Evolutionary conservation across 1,140 invertebrate species (phyloP).

Genomic region (Hyles vespertilio): DNA sequence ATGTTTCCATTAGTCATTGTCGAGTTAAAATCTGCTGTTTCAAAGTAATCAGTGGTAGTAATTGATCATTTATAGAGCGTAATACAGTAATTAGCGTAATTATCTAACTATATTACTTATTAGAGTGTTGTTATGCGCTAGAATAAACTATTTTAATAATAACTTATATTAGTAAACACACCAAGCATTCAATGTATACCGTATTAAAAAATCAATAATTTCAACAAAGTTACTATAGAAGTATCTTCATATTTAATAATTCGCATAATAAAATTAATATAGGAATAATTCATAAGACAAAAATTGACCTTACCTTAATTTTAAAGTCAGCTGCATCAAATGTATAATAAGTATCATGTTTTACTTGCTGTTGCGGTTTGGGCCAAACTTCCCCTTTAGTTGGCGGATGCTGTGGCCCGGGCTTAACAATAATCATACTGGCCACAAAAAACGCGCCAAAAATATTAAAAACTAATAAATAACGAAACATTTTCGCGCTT

Average conservation of each 20-base stretch:
- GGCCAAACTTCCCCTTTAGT: conserved; percentile 15
- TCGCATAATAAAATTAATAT: no score
- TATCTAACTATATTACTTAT: no score
- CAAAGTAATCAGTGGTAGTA: no score
- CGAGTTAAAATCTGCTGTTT: no score
- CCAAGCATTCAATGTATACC: no score
- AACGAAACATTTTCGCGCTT: conserved; percentile 3
- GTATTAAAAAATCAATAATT: conserved; percentile 11
- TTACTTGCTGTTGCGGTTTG: conserved; percentile 10
- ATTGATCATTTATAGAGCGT: no score
- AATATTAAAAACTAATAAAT: conserved; percentile 5
- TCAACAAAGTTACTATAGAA: neutral
- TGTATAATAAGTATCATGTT: conserved; percentile 9
- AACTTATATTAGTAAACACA: no score
- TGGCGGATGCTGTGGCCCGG: conserved; percentile 13
- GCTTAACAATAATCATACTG: conserved; percentile 9
- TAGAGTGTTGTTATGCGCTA: no score
- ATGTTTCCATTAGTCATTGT: no score
- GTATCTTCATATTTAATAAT: neutral
- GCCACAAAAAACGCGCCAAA: conserved; percentile 5
- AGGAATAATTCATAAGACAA: neutral
- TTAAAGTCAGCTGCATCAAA: conserved; percentile 9
- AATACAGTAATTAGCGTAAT: no score
- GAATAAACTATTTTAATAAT: no score
- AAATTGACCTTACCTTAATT: conserved; percentile 11